A percentile compares a stretch with the other conserved stretches of the same genome.
These are phyloP conservation scores for Microtus pennsylvanicus DNA, from an alignment of 2,113 vertebrate genomes.

Conservation along the genomic window DNA sequence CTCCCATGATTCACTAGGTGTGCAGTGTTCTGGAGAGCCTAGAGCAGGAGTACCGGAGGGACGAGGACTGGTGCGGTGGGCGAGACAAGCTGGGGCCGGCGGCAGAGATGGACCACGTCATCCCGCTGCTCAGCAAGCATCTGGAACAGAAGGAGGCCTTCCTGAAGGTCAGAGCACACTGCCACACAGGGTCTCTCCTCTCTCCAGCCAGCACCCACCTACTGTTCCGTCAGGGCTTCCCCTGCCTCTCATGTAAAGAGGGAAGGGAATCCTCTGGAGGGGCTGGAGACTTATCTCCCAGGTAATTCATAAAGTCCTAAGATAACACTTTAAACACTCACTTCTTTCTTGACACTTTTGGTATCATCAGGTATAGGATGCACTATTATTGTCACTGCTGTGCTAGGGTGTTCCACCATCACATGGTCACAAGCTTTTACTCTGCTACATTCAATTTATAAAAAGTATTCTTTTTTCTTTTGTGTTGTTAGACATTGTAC, in stretches of 20 bases:
- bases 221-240: not conserved
- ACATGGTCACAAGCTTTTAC: not conserved
- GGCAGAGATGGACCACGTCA: slow-evolving; percentile 94
- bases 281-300: not conserved
- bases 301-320: not conserved
- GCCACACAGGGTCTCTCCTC: not conserved
- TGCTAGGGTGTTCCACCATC: not conserved
- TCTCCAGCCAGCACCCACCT: too few relatives aligned
- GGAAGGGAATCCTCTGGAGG: not conserved
- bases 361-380: not conserved
- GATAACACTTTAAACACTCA: not conserved
- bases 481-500: not conserved
- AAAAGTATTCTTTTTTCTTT: not conserved
- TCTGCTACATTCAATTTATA: slow-evolving; percentile 39
- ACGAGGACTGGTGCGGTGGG: slow-evolving; percentile 98
- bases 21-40: slow-evolving; percentile 98
- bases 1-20: slow-evolving; percentile 87
- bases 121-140: slow-evolving; percentile 98
- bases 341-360: slow-evolving; percentile 16
- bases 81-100: slow-evolving; percentile 95
- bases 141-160: slow-evolving; percentile 99
- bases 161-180: slow-evolving; percentile 88
- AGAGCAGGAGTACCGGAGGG: slow-evolving; percentile 97
- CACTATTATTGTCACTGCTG: not conserved
- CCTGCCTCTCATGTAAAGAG: not conserved